Percentiles rank a stretch among this genome's conserved stretches.
phyloP scores from a whole-genome alignment of 2,113 vertebrate genomes.

The Syngnathus typhle region DNA sequence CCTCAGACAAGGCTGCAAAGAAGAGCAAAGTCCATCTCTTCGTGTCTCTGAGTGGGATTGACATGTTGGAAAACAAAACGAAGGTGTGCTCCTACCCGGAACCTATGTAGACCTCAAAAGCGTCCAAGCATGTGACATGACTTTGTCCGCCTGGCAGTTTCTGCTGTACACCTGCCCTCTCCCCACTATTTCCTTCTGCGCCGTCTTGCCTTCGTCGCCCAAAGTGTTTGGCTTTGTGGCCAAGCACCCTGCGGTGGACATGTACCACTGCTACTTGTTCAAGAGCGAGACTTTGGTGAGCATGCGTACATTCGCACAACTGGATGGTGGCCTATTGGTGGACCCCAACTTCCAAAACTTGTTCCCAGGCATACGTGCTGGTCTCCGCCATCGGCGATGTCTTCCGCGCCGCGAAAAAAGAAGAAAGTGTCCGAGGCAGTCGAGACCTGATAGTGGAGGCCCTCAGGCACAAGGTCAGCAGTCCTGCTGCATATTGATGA shows the following conservation, averaged over 20 bases:
- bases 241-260: slow-evolving; percentile 59
- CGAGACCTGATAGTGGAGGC: slow-evolving; percentile 71
- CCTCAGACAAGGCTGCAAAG: slow-evolving; percentile 49
- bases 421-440: slow-evolving; percentile 32
- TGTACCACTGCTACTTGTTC: slow-evolving; percentile 69
- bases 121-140: background rate
- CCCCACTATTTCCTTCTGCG: slow-evolving; percentile 67
- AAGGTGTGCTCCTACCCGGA: slow-evolving; percentile 49
- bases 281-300: slow-evolving; percentile 70
- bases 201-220: slow-evolving; percentile 54
- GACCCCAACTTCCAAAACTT: background rate
- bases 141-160: slow-evolving; percentile 42
- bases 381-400: slow-evolving; percentile 66
- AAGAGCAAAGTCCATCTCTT: slow-evolving; percentile 67
- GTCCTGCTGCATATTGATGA: background rate
- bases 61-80: slow-evolving; percentile 71
- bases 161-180: slow-evolving; percentile 64
- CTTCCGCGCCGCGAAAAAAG: slow-evolving; percentile 45
- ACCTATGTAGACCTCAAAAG: background rate
- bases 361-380: slow-evolving; percentile 62
- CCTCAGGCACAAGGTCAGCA: slow-evolving; percentile 67
- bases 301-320: slow-evolving; percentile 3
- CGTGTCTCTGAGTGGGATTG: slow-evolving; percentile 56
- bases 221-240: slow-evolving; percentile 70
- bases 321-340: background rate